Base-by-base conservation (phyloP, 2,888 invertebrate species). In the Choreutis nemorana region DNA sequence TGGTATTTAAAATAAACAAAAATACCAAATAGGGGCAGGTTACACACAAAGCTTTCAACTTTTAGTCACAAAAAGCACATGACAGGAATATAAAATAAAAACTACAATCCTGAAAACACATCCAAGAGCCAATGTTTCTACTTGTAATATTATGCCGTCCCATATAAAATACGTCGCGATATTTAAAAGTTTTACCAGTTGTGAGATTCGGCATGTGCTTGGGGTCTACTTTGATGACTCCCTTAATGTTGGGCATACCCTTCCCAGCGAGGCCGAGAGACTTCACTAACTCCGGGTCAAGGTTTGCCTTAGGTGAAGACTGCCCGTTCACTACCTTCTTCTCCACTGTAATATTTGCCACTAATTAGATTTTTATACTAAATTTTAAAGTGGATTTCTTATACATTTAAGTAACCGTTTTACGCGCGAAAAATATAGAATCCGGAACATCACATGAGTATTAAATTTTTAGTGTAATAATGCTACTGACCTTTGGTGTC, bases 141-240 rank as follows among this genome's bases (percentile, higher is more conserved):
- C 8, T 18, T 21, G 21, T 21, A 4, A 9, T 10, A n/a, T 10
- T 21, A 4, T 10, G 10, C 10, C n/a, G n/a, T n/a, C 22, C n/a
- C 10, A 9, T 21, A 21, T 5, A 21, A 21, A n/a, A 21, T 9
- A 21, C n/a, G 10, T 5, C 10, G n/a, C n/a, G 10, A 21, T 21
- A 21, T 10, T 21, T n/a, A 3, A 21, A 21, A 23, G 13, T 11
- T 46, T 49, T 60, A 80, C 80, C 82, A 48, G 79, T 79, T 34
- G 68, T 63, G 36, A 80, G 70, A 45, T 77, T 80, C 11, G 88
- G 86, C 73, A 87, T 82, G 58, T 87, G 87, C 49, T 87, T 87
- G 25, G 87, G 87, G 55, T 87, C 87, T 11, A 89, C 86, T 61
- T 88, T 85, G 34, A 89, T 86, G 29, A 89, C 86, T 8, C 88